Evolutionary conservation across 2,797 vertebrate genomes (phyloP).

Genomic region (Mus caroli): DNA sequence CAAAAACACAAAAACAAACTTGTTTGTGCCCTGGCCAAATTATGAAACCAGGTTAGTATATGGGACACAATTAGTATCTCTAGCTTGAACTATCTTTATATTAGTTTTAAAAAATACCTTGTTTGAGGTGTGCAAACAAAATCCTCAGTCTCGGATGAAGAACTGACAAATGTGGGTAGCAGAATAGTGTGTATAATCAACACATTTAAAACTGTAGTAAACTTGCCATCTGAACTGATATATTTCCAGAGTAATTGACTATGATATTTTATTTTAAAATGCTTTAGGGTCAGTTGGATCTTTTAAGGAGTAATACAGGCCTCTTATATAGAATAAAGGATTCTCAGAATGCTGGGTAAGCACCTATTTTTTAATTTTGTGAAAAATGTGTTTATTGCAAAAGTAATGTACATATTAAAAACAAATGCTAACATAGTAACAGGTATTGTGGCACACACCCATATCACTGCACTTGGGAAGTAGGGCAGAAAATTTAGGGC

Average conservation of each 20-base stretch:
- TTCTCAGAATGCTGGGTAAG: conserved; percentile 93
- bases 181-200: conserved; percentile 11
- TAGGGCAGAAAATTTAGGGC: neutral
- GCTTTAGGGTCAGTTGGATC: conserved; percentile 95
- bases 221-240: conserved; percentile 37
- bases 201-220: conserved; percentile 57
- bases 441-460: neutral
- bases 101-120: neutral
- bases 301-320: conserved; percentile 95
- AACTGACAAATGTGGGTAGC: conserved; percentile 1
- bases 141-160: conserved; percentile 1
- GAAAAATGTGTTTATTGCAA: conserved; percentile 65
- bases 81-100: conserved; percentile 57
- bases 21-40: neutral
- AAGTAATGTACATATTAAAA: conserved; percentile 10
- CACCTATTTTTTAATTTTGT: conserved; percentile 55
- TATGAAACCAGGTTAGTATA: conserved; percentile 27
- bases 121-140: conserved; percentile 22
- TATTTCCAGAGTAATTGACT: conserved; percentile 67
- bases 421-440: neutral
- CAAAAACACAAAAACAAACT: neutral
- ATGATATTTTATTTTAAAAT: conserved; percentile 64
- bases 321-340: conserved; percentile 98
- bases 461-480: neutral
- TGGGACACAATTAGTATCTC: conserved; percentile 50